Evolutionary conservation across 2,797 vertebrate species (phyloP).

Genomic region (Sorex maritimensis): DNA sequence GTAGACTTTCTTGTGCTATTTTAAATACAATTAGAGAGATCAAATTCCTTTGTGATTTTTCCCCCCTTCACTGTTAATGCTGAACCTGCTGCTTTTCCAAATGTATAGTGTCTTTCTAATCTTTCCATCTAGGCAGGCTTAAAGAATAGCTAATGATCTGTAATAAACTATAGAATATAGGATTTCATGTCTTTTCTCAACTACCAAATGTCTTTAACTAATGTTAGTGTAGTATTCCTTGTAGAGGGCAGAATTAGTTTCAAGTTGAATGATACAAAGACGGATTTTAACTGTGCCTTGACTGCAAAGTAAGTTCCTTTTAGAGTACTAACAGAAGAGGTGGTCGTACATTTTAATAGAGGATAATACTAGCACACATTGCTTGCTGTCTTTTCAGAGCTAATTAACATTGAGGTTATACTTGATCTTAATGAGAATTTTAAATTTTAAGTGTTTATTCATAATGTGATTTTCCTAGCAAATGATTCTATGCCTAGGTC

Average conservation of each 20-base stretch:
- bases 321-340: constrained; percentile 78
- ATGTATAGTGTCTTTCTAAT: constrained; percentile 80
- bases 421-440: constrained; percentile 54
- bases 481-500: background rate
- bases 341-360: constrained; percentile 65
- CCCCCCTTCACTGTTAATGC: constrained; percentile 33
- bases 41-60: background rate
- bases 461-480: constrained; percentile 55
- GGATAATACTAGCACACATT: constrained; percentile 70
- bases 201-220: constrained; percentile 58
- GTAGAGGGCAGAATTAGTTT: constrained; percentile 69
- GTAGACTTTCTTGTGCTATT: constrained; percentile 69
- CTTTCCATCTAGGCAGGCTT: constrained; percentile 69
- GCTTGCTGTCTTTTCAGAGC: constrained; percentile 71
- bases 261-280: constrained; percentile 70
- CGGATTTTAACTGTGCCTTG: constrained; percentile 83
- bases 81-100: constrained; percentile 85
- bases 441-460: constrained; percentile 60
- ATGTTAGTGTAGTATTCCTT: constrained; percentile 64
- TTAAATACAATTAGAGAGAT: constrained; percentile 68
- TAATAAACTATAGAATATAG: constrained; percentile 75
- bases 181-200: constrained; percentile 74
- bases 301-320: constrained; percentile 78
- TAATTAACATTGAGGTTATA: constrained; percentile 58
- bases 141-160: constrained; percentile 70